phyloP scores from a whole-genome alignment of 2,113 vertebrate genomes.

The Vanacampus margaritifer region DNA sequence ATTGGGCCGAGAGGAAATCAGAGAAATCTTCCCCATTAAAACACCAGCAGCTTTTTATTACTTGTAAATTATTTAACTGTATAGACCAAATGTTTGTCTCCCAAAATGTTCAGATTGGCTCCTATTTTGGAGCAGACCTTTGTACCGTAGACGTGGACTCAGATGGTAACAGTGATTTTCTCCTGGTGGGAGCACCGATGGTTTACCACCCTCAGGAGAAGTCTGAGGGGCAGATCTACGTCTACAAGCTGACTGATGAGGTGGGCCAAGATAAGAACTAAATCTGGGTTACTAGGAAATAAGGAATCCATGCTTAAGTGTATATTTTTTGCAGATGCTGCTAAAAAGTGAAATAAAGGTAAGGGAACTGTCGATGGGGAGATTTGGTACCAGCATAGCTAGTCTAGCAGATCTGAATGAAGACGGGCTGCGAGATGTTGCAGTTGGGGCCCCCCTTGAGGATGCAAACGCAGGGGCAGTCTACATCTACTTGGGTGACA shows the following conservation, averaged over 20 bases:
- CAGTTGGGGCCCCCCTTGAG: constrained; percentile 81
- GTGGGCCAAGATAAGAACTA: constrained; percentile 42
- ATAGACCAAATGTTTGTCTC: neutral
- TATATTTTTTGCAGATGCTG: constrained; percentile 40
- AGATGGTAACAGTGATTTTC: constrained; percentile 74
- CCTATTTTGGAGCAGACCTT: constrained; percentile 81
- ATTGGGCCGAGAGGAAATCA: too few relatives aligned
- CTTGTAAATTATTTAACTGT: neutral
- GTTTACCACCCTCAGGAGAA: constrained; percentile 64
- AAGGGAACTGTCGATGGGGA: constrained; percentile 55
- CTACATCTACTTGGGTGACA: constrained; percentile 78
- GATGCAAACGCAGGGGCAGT: constrained; percentile 72
- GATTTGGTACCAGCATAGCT: constrained; percentile 78
- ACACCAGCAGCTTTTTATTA: neutral
- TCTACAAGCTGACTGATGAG: constrained; percentile 69
- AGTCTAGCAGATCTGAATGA: constrained; percentile 76
- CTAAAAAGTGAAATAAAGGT: constrained; percentile 47
- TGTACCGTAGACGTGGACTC: constrained; percentile 75
- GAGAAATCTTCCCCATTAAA: neutral
- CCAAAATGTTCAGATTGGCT: constrained; percentile 74
- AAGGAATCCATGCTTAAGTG: neutral
- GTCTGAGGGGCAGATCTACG: constrained; percentile 72
- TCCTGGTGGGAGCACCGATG: constrained; percentile 79
- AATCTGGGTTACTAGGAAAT: neutral
- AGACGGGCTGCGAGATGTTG: constrained; percentile 75